phyloP scores from a whole-genome alignment of 2,113 vertebrate genomes.

The Embiotoca jacksoni region DNA sequence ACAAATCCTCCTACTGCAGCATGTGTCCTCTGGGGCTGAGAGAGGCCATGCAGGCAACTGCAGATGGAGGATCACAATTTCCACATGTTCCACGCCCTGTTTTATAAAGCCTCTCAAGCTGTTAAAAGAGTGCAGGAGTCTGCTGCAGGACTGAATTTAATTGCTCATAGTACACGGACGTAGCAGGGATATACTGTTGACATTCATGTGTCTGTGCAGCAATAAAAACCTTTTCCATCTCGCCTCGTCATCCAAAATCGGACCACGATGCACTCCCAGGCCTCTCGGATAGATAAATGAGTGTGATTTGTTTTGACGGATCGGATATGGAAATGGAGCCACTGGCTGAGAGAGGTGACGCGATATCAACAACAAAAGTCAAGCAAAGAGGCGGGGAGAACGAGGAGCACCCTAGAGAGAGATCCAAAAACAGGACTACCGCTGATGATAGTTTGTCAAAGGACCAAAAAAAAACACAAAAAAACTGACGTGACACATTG shows the following conservation, averaged over 20 bases:
- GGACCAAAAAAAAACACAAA: background rate
- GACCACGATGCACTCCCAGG: constrained; percentile 23
- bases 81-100: constrained; percentile 60
- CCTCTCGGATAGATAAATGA: constrained; percentile 58
- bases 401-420: constrained; percentile 39
- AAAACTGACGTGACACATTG: constrained; percentile 36
- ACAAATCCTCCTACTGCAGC: constrained; percentile 60
- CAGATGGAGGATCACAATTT: constrained; percentile 60
- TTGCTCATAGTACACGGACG: constrained; percentile 51
- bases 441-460: constrained; percentile 47
- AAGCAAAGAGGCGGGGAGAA: constrained; percentile 28
- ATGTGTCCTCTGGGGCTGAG: constrained; percentile 39
- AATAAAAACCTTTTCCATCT: constrained; percentile 55
- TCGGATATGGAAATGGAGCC: constrained; percentile 45
- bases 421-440: constrained; percentile 48
- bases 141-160: constrained; percentile 69
- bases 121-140: constrained; percentile 22
- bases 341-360: constrained; percentile 56
- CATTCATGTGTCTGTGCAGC: constrained; percentile 22
- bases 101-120: constrained; percentile 56
- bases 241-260: constrained; percentile 33
- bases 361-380: constrained; percentile 65
- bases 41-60: constrained; percentile 44
- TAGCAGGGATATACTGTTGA: constrained; percentile 40
- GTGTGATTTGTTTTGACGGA: constrained; percentile 66